These are phyloP conservation scores for Eilema caniola DNA, from an alignment of 2,888 invertebrate genomes.

Conservation along the genomic window DNA sequence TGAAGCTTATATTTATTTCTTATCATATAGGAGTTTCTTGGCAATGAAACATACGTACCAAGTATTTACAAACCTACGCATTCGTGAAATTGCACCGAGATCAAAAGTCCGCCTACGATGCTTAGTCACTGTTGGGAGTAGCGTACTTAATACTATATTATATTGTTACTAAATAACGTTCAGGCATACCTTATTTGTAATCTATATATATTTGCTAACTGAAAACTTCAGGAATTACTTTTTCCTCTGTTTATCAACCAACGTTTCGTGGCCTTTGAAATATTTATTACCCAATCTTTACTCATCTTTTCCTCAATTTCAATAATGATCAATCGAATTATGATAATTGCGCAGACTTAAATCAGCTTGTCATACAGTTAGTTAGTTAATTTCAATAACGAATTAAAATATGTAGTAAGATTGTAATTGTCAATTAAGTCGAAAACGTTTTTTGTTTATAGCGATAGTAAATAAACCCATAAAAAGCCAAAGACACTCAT, in stretches of 20 bases:
- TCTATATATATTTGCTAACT: background rate
- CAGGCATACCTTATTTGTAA: background rate
- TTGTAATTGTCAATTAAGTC: background rate
- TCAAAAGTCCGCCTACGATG: conserved; percentile 9
- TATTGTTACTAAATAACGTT: background rate
- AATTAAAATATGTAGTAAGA: background rate
- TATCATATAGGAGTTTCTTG: background rate
- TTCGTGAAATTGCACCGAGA: background rate
- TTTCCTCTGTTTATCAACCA: background rate
- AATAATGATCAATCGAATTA: background rate
- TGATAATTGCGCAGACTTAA: background rate
- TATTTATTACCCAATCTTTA: background rate
- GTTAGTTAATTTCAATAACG: background rate
- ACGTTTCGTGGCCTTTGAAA: background rate
- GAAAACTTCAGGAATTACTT: background rate
- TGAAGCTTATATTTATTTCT: background rate
- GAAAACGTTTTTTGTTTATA: background rate
- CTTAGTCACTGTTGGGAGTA: conserved; percentile 7
- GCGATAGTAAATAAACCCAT: background rate
- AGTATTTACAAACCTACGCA: background rate
- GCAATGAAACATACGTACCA: background rate
- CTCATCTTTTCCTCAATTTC: background rate
- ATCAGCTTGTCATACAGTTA: too few relatives aligned
- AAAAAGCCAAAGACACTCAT: background rate
- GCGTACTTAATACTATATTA: background rate